Percentiles rank a stretch among this genome's conserved stretches.
Conservation (phyloP, 2,888 invertebrate genomes). For the Hymenopus coronatus region DNA sequence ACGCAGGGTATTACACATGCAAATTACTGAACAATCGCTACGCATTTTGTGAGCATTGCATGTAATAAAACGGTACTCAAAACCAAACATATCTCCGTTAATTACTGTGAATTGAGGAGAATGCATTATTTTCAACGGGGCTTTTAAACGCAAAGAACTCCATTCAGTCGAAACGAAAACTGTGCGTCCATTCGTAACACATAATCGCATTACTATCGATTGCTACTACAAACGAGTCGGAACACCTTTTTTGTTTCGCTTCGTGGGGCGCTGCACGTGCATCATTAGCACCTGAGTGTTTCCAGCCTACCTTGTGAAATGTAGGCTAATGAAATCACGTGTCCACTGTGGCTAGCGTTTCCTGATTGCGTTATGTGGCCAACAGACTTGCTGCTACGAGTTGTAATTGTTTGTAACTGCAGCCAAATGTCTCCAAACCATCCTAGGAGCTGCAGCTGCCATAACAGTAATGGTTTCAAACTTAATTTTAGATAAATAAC, state of each 20-base stretch:
- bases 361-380: too few relatives aligned
- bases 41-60: not conserved
- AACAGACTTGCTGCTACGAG: not conserved
- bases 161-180: not conserved
- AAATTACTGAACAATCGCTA: not conserved
- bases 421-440: not conserved
- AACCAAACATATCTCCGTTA: not conserved
- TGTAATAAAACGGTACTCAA: not conserved
- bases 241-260: not conserved
- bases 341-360: not conserved
- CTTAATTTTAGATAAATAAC: too few relatives aligned
- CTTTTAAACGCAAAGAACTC: not conserved
- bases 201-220: not conserved
- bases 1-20: not conserved
- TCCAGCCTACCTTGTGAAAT: not conserved
- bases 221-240: not conserved
- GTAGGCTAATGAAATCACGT: not conserved
- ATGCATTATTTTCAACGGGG: not conserved
- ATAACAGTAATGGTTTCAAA: too few relatives aligned
- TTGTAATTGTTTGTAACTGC: not conserved
- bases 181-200: not conserved
- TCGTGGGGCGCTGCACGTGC: not conserved
- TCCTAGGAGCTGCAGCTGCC: too few relatives aligned
- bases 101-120: not conserved
- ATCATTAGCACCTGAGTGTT: not conserved